Evolutionary conservation across 1,140 invertebrate species (phyloP), one percentile per base, ranked within the genome.

Genomic region (Meloidogyne hapla): DNA sequence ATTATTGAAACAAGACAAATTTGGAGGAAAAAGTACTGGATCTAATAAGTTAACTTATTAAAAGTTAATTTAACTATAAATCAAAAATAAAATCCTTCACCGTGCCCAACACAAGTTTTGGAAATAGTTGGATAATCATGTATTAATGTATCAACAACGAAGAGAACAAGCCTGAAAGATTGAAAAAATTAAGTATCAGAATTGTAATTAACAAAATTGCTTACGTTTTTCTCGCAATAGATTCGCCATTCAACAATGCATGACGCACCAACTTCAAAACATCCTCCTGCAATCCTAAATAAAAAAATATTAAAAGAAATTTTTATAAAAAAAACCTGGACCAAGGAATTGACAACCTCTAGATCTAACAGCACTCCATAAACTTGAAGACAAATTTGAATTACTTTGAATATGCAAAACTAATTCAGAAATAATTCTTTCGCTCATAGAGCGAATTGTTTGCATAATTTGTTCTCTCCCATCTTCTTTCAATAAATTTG

Each of bases 331-430:
- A 79, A 82, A 88, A 91, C 91, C 92, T 80, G 95, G 95, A n/a
- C 96, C 96, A 18, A 99, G 91, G 89, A 99, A 99, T 88, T 99
- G 96, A 88, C 96, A 99, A 42, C 96, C 96, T 72, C 96, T 90
- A 3, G 94, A 93, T 75, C 96, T 88, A 4, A 99, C 95, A 65
- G 96, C 95, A 48, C 94, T 94, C 96, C 96, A 99, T 21, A 99
- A 89, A 89, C 95, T 94, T 9, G 93, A 92, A 69, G 93, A 94
- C 4, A 96, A 88, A 85, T 95, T 93, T 83, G 94, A 92, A 38
- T 93, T 92, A 89, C 94, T 95, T 89, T 96, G 93, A 88, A 97
- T 94, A 83, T 95, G 93, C 12, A 96, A 87, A 83, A 98, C 94
- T 2, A 99, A 90, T 87, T 99, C 96, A 1, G 94, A 95, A 28